Evolutionary conservation across 92 coral and sea anemone species (phyloP).

Genomic region (Zoanthus sansibaricus): DNA sequence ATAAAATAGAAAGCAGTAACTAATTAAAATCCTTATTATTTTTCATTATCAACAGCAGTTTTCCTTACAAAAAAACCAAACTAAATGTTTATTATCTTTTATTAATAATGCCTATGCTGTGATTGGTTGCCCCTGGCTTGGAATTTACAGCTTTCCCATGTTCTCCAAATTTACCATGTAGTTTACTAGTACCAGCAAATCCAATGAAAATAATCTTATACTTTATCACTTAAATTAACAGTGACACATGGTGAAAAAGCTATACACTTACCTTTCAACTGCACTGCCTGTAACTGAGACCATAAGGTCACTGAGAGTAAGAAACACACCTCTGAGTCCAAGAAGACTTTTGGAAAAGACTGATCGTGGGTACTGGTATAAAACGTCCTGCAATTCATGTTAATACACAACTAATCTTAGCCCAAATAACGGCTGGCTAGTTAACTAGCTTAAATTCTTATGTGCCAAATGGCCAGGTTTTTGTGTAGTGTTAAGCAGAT

Average conservation of each 20-base stretch:
- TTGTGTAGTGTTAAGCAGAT: too few relatives aligned
- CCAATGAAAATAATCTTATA: too few relatives aligned
- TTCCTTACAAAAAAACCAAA: neutral
- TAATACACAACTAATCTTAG: neutral
- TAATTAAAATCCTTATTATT: neutral
- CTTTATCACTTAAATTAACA: too few relatives aligned
- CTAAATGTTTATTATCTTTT: neutral
- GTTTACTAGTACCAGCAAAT: neutral
- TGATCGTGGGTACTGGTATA: conserved; percentile 89
- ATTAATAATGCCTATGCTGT: neutral
- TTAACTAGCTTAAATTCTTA: too few relatives aligned
- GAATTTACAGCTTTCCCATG: too few relatives aligned
- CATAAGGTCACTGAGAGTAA: conserved; percentile 91
- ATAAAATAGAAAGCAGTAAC: too few relatives aligned
- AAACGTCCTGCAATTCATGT: conserved; percentile 72
- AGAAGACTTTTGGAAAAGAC: conserved; percentile 71
- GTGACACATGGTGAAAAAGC: neutral
- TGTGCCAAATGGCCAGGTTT: neutral
- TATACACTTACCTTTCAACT: conserved; percentile 74
- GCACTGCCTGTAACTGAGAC: conserved; percentile 87
- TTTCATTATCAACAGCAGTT: neutral
- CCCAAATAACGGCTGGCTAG: neutral
- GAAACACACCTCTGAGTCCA: conserved; percentile 91
- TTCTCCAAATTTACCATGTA: too few relatives aligned
- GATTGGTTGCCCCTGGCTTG: neutral